Percentiles rank a stretch among this genome's conserved stretches.
Conservation (phyloP, 2,113 vertebrate genomes). For the Cyanoderma ruficeps region DNA sequence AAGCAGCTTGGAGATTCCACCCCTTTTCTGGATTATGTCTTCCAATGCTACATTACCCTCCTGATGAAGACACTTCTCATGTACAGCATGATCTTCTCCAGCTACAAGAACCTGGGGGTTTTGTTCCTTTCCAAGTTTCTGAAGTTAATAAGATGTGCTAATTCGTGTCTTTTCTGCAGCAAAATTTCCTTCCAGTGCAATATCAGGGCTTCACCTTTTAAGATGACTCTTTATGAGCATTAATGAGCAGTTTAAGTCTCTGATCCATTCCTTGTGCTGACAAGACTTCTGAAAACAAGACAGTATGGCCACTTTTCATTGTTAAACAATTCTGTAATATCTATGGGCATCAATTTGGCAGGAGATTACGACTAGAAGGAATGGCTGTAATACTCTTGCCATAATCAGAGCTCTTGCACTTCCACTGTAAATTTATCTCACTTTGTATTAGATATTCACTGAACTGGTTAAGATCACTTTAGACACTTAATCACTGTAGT, state of each 20-base stretch:
- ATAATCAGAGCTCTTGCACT: neutral
- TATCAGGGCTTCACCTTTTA: neutral
- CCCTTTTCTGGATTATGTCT: neutral
- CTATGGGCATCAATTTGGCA: neutral
- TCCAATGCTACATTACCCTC: neutral
- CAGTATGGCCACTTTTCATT: neutral
- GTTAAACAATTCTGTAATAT: neutral
- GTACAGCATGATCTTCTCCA: neutral
- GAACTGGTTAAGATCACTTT: slow-evolving; percentile 7
- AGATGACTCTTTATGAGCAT: neutral
- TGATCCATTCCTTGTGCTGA: neutral
- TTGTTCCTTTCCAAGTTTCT: neutral
- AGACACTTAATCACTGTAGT: slow-evolving; percentile 3
- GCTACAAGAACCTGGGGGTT: neutral
- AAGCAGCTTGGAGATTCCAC: neutral
- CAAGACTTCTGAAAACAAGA: neutral
- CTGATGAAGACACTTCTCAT: neutral
- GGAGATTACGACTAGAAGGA: neutral
- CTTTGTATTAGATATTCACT: neutral
- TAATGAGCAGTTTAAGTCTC: neutral
- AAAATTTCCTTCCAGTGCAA: neutral
- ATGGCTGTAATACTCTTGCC: neutral
- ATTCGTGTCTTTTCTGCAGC: neutral
- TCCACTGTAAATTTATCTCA: slow-evolving; percentile 9
- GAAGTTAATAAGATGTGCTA: neutral